These are phyloP conservation scores for Pyxicephalus adspersus DNA, from an alignment of 2,113 vertebrate species.

Conservation along the genomic window DNA sequence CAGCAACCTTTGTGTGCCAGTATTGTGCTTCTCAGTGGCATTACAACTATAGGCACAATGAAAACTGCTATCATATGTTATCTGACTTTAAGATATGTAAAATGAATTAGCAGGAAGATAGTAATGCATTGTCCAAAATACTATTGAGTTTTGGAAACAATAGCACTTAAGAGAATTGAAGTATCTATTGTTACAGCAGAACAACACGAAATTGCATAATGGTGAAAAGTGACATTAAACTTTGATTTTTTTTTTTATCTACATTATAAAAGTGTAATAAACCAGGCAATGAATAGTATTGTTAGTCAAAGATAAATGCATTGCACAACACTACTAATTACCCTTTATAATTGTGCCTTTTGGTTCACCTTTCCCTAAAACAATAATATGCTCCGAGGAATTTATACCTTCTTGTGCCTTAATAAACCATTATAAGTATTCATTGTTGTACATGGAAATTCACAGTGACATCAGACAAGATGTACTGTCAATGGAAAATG, in stretches of 20 bases:
- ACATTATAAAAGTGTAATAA: slow-evolving; percentile 17
- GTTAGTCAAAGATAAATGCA: not conserved
- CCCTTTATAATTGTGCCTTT: slow-evolving; percentile 15
- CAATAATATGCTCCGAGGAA: slow-evolving; percentile 22
- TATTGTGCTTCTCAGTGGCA: no score
- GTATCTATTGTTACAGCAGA: not conserved
- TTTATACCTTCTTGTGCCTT: slow-evolving; percentile 15
- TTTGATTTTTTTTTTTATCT: not conserved
- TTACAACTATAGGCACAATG: no score
- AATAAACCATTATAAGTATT: slow-evolving; percentile 22
- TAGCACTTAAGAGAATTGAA: not conserved
- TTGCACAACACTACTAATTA: not conserved
- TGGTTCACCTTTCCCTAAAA: slow-evolving; percentile 23
- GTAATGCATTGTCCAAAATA: no score
- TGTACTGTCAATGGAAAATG: slow-evolving; percentile 14
- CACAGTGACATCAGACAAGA: slow-evolving; percentile 12
- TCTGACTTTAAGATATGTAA: no score
- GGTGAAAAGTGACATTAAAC: not conserved
- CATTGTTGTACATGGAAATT: slow-evolving; percentile 11
- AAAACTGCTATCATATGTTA: no score
- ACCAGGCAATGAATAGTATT: slow-evolving; percentile 11
- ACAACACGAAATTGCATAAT: not conserved
- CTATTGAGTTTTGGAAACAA: not conserved
- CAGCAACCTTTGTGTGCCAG: no score
- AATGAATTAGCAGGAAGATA: no score